Evolutionary conservation across 1,140 invertebrate species (phyloP).

Genomic region (Temnothorax curvispinosus): DNA sequence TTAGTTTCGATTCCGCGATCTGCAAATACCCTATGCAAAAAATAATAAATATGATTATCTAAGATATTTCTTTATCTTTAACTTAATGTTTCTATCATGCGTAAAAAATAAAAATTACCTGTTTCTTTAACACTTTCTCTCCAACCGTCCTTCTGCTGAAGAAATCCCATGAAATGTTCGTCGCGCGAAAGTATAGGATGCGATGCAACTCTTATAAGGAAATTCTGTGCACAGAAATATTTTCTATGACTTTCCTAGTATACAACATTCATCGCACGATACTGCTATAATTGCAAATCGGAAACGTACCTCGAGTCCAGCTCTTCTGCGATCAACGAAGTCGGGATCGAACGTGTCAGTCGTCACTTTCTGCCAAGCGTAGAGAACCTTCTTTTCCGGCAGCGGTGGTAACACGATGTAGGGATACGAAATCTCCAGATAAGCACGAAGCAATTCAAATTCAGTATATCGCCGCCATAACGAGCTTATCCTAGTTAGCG

Average conservation of each 20-base stretch:
- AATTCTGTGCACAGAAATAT: conserved; percentile 87
- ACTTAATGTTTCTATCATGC: conserved; percentile 82
- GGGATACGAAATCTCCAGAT: conserved; percentile 92
- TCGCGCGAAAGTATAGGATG: conserved; percentile 92
- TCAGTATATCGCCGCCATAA: conserved; percentile 94
- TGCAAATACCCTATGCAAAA: conserved; percentile 88
- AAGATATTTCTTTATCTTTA: neutral
- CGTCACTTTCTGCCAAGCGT: conserved; percentile 92
- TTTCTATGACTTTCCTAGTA: conserved; percentile 10
- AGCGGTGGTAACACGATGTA: conserved; percentile 92
- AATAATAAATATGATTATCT: conserved; percentile 21
- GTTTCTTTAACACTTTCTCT: conserved; percentile 91
- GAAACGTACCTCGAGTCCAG: conserved; percentile 89
- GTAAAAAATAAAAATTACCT: conserved; percentile 50
- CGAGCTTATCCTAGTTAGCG: conserved; percentile 88
- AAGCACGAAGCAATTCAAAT: conserved; percentile 92
- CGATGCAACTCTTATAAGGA: conserved; percentile 90
- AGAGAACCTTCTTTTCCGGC: conserved; percentile 93
- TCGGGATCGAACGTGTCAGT: conserved; percentile 94
- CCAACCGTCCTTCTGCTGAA: conserved; percentile 92
- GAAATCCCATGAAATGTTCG: conserved; percentile 91
- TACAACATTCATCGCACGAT: conserved; percentile 19
- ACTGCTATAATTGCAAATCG: conserved; percentile 43
- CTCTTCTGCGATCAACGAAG: conserved; percentile 92
- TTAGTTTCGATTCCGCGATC: conserved; percentile 91